Percentiles rank a stretch among this genome's conserved stretches.
These are phyloP conservation scores for Carposina sasakii DNA, from an alignment of 1,140 invertebrate genomes.

Conservation along the genomic window DNA sequence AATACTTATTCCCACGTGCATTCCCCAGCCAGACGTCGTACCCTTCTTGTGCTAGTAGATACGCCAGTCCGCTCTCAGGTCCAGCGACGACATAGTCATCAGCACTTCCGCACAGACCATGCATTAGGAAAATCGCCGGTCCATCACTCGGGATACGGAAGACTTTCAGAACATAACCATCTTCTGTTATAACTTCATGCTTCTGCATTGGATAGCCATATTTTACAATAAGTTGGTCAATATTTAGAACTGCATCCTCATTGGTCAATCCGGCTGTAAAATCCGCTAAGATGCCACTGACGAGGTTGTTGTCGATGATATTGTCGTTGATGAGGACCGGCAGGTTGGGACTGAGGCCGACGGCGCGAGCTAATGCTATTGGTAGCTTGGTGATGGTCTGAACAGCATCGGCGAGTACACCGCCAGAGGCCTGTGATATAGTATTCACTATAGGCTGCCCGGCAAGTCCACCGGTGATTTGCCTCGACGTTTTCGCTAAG, in stretches of 20 bases:
- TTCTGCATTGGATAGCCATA: conserved; percentile 36
- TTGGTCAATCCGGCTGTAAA: conserved; percentile 20
- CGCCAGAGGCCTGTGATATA: too few relatives aligned
- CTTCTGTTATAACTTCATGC: conserved; percentile 36
- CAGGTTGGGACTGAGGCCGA: conserved; percentile 3
- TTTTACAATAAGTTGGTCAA: conserved; percentile 33
- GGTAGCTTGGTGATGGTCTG: conserved; percentile 18
- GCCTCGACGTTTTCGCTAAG: too few relatives aligned
- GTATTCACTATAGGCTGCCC: too few relatives aligned
- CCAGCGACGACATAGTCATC: conserved; percentile 78
- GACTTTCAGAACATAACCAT: conserved; percentile 37
- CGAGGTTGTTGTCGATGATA: conserved; percentile 12
- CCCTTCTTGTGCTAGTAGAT: conserved; percentile 74
- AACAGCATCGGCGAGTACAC: too few relatives aligned
- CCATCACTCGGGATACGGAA: conserved; percentile 37
- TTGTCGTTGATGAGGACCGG: conserved; percentile 17
- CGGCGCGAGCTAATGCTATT: conserved; percentile 7
- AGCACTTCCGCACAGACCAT: conserved; percentile 79
- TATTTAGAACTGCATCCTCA: conserved; percentile 29
- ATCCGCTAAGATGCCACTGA: conserved; percentile 16
- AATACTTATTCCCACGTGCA: conserved; percentile 78
- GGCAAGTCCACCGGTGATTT: too few relatives aligned
- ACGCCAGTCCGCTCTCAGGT: conserved; percentile 76
- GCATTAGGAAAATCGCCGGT: conserved; percentile 76
- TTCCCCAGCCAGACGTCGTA: conserved; percentile 84